Conservation (phyloP, 2,113 vertebrate genomes). For the Mola mola region DNA sequence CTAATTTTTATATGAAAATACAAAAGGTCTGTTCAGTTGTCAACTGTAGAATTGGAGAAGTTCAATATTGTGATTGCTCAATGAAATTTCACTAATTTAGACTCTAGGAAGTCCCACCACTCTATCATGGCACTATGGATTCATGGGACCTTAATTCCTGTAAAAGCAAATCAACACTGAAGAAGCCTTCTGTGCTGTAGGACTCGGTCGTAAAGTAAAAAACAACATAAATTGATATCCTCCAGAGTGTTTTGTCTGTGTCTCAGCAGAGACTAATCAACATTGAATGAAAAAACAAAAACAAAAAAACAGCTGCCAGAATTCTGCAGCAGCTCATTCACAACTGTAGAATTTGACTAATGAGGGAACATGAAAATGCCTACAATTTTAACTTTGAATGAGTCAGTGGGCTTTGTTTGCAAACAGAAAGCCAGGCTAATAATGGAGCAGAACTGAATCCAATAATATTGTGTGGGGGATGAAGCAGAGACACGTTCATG, state of each 20-base stretch:
- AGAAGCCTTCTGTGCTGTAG: conserved; percentile 67
- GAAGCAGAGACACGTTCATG: conserved; percentile 13
- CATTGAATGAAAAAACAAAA: conserved; percentile 60
- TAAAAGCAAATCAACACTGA: conserved; percentile 54
- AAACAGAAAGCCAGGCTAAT: conserved; percentile 38
- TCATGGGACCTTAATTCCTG: conserved; percentile 45
- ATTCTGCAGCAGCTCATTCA: conserved; percentile 58
- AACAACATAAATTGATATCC: conserved; percentile 71
- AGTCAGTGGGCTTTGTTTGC: conserved; percentile 22
- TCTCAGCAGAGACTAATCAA: conserved; percentile 72
- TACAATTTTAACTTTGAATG: conserved; percentile 43
- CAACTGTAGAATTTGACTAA: conserved; percentile 50
- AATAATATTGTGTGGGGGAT: conserved; percentile 16
- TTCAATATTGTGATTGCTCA: conserved; percentile 28
- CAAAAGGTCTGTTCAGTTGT: neutral
- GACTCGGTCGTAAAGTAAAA: conserved; percentile 43
- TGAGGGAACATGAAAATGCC: conserved; percentile 41
- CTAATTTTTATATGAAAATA: neutral
- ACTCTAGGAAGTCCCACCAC: neutral
- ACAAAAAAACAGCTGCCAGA: conserved; percentile 66
- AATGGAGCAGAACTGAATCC: conserved; percentile 7
- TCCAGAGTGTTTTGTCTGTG: conserved; percentile 72
- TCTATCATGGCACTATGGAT: conserved; percentile 15
- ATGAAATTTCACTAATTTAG: conserved; percentile 2
- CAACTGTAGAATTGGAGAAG: neutral